Evolutionary conservation across 1,140 invertebrate genomes (phyloP).

Genomic region (Polypedilum vanderplanki): DNA sequence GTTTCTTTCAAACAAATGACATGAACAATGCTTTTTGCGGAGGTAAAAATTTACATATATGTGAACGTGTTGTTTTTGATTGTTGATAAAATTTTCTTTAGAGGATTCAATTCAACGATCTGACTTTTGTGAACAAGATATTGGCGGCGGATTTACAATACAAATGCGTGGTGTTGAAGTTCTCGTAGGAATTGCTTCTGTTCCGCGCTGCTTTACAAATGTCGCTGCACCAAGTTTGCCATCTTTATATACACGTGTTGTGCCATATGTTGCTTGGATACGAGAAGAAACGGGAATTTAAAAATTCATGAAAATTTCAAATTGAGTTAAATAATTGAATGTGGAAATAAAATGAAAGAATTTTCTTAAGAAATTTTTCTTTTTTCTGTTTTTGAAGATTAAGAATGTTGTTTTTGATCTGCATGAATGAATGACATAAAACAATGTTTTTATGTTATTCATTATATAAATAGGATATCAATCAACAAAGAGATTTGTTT

Average conservation of each 20-base stretch:
- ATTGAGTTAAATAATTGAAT: no score
- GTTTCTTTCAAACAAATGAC: not conserved
- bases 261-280: not conserved
- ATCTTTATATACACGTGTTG: not conserved
- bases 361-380: not conserved
- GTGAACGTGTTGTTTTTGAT: no score
- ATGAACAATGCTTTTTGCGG: not conserved
- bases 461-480: no score
- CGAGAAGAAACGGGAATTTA: not conserved
- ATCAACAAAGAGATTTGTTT: no score
- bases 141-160: not conserved
- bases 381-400: not conserved
- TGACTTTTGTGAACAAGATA: constrained; percentile 3
- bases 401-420: no score
- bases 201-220: not conserved
- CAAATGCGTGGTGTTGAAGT: not conserved
- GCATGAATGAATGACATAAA: no score
- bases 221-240: not conserved
- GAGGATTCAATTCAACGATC: not conserved
- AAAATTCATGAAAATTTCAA: not conserved
- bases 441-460: no score
- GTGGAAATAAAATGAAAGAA: not conserved
- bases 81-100: no score
- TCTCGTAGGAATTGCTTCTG: not conserved
- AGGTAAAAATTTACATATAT: no score